Percentiles rank a stretch among this genome's conserved stretches.
Evolutionary conservation across 1,140 invertebrate species (phyloP).

Genomic region (Diplogasteroides magnus): DNA sequence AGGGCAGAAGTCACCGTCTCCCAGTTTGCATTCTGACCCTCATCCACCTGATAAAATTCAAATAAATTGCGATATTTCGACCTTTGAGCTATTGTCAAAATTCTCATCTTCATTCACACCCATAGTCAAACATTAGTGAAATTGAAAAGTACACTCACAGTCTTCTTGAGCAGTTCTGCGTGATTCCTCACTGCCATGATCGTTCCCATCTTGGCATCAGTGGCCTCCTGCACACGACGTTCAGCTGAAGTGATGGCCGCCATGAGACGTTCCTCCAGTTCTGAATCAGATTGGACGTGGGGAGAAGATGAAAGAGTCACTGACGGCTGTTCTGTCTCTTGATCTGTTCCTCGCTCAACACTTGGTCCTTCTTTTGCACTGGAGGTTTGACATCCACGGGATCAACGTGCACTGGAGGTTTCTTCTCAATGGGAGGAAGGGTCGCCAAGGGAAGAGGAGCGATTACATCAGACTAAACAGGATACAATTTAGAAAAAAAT

Average conservation of each 20-base stretch:
- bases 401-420: constrained; percentile 17
- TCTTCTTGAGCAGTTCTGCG: constrained; percentile 38
- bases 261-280: constrained; percentile 28
- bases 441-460: constrained; percentile 17
- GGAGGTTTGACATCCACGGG: constrained; percentile 18
- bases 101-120: too few species aligned
- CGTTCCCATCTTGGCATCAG: constrained; percentile 42
- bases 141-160: constrained; percentile 24
- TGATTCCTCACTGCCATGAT: constrained; percentile 44
- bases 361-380: background rate
- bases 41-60: constrained; percentile 33
- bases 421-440: constrained; percentile 20
- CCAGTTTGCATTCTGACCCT: constrained; percentile 38
- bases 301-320: too few species aligned
- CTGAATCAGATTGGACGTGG: too few species aligned
- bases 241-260: constrained; percentile 35
- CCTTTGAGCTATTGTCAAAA: too few species aligned
- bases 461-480: constrained; percentile 1
- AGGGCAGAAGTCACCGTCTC: constrained; percentile 31
- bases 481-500: background rate
- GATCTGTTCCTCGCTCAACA: background rate
- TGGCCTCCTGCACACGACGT: constrained; percentile 34
- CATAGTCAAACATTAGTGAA: background rate
- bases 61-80: too few species aligned
- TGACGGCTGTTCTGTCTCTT: constrained; percentile 11